These are phyloP conservation scores for Caenorhabditis latens DNA, from an alignment of 1,140 invertebrate genomes.

Conservation along the genomic window DNA sequence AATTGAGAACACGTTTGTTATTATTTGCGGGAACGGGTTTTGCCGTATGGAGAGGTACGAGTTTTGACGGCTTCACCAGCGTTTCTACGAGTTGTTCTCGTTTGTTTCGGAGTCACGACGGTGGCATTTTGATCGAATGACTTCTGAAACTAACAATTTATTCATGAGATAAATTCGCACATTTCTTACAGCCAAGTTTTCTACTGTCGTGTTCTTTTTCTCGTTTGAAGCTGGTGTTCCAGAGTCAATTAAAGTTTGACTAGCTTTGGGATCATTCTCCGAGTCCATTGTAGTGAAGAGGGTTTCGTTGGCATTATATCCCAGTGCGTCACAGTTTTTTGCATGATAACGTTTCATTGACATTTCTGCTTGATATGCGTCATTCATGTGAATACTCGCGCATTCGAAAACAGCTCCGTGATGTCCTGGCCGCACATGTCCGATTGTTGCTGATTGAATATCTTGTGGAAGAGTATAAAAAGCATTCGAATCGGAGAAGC, in stretches of 20 bases:
- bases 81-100: not conserved
- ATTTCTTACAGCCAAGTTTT: not conserved
- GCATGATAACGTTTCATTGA: not conserved
- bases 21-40: conserved; percentile 2
- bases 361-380: not conserved
- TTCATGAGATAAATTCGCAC: not conserved
- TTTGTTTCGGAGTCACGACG: not conserved
- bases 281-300: not conserved
- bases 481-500: not conserved
- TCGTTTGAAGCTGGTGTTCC: not conserved
- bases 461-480: conserved; percentile 2
- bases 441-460: conserved; percentile 4
- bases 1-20: not conserved
- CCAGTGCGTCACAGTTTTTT: not conserved
- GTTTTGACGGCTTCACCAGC: not conserved
- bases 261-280: not conserved
- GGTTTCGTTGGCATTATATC: not conserved
- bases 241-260: too few relatives aligned
- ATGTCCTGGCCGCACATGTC: conserved; percentile 6
- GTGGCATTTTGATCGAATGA: not conserved
- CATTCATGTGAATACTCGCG: not conserved
- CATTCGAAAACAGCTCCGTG: not conserved
- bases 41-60: not conserved
- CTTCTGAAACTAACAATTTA: not conserved
- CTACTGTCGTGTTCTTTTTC: not conserved